These are phyloP conservation scores for Drosophila pectinifera DNA, from an alignment of 1,140 invertebrate species.

Conservation along the genomic window DNA sequence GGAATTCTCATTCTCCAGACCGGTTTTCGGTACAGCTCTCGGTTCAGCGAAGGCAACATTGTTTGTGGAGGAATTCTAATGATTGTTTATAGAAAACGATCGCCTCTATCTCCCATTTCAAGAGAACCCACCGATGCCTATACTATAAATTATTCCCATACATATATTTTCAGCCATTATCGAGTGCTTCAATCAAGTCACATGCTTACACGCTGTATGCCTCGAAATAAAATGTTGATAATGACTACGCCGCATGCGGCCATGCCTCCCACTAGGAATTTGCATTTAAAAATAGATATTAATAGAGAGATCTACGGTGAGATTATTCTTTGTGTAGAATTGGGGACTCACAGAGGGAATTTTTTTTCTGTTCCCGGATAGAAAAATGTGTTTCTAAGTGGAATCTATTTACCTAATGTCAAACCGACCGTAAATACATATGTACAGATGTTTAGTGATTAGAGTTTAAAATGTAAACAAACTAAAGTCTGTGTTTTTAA, in stretches of 20 bases:
- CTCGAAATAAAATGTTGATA: conserved; percentile 48
- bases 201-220: conserved; percentile 32
- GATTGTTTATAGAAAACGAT: conserved; percentile 23
- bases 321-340: conserved; percentile 10
- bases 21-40: conserved; percentile 22
- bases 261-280: conserved; percentile 44
- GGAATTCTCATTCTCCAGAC: conserved; percentile 21
- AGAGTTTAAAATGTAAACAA: not conserved
- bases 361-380: not conserved
- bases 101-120: not conserved
- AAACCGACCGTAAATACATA: not conserved
- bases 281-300: conserved; percentile 57
- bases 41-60: conserved; percentile 12
- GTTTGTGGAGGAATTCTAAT: conserved; percentile 10
- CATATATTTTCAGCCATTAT: conserved; percentile 35
- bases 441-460: not conserved
- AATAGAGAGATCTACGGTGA: conserved; percentile 7
- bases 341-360: conserved; percentile 6
- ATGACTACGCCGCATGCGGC: conserved; percentile 64
- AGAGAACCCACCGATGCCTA: not conserved
- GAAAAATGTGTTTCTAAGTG: conserved; percentile 9
- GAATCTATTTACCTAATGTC: no score
- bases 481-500: not conserved
- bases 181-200: conserved; percentile 53
- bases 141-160: conserved; percentile 25